Evolutionary conservation across 37 sponge, comb jelly and placozoan genomes (phyloP).

Genomic region (Mnemiopsis leidyi): DNA sequence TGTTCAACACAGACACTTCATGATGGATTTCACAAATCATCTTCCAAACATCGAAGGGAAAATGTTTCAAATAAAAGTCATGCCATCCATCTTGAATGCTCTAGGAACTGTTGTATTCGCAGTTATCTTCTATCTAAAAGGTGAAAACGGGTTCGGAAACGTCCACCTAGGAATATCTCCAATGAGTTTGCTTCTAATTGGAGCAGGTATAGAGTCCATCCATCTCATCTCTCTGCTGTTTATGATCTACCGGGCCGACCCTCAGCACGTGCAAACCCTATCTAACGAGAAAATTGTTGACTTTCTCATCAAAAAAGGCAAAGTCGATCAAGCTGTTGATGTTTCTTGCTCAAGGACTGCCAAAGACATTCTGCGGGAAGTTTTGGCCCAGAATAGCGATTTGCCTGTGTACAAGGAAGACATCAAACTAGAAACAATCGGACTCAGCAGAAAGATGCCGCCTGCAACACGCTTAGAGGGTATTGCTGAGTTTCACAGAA

Average conservation of each 20-base stretch:
- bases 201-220: neutral
- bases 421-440: neutral
- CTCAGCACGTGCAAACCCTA: neutral
- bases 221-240: neutral
- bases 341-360: neutral
- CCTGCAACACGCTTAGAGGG: neutral
- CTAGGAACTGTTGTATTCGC: neutral
- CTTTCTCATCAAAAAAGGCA: neutral
- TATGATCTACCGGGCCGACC: neutral
- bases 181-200: neutral
- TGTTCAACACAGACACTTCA: neutral
- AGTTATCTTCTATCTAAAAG: neutral
- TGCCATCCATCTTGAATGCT: neutral
- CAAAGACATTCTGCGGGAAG: neutral
- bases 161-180: neutral
- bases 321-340: neutral
- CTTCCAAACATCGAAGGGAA: neutral
- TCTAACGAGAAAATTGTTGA: slow-evolving; percentile 1
- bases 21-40: neutral
- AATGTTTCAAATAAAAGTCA: neutral
- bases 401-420: neutral
- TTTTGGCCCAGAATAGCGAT: neutral
- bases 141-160: neutral
- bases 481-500: neutral
- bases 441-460: neutral